Conservation (phyloP, 2,113 vertebrate genomes). For the Sinocyclocheilus maitianheensis region DNA sequence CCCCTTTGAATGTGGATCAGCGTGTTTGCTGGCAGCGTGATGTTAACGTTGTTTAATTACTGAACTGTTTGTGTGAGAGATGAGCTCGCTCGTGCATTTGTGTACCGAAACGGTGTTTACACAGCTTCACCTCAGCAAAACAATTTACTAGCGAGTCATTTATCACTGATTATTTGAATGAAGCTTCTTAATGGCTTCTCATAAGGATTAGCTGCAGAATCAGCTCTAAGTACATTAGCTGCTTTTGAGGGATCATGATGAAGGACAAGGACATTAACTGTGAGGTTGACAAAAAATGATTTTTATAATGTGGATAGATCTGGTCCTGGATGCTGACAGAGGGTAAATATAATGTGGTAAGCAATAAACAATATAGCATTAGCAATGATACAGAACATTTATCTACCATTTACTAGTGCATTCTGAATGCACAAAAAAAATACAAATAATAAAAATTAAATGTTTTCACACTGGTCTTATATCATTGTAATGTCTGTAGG, state of each 20-base stretch:
- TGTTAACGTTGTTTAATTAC: constrained; percentile 50
- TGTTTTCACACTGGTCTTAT: background rate
- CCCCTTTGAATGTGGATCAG: constrained; percentile 22
- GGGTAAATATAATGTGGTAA: background rate
- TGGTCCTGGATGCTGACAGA: background rate
- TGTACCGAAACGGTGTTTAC: background rate
- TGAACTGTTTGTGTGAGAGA: constrained; percentile 27
- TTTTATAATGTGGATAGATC: background rate
- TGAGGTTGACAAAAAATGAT: background rate
- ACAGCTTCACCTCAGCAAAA: constrained; percentile 34
- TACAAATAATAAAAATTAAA: background rate
- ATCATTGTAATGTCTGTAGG: background rate
- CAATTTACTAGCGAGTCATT: constrained; percentile 29
- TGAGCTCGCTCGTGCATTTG: too few species aligned
- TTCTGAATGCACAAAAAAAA: background rate
- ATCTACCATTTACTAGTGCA: background rate
- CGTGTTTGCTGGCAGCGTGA: background rate
- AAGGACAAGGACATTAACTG: background rate
- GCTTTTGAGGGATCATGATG: background rate
- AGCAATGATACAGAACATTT: background rate
- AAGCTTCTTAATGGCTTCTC: constrained; percentile 21
- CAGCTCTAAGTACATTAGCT: background rate
- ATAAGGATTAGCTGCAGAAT: constrained; percentile 4
- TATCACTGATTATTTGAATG: constrained; percentile 26
- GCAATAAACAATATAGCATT: background rate